Evolutionary conservation across 1,140 invertebrate species (phyloP).

Genomic region (Ptiloglossa arizonensis): DNA sequence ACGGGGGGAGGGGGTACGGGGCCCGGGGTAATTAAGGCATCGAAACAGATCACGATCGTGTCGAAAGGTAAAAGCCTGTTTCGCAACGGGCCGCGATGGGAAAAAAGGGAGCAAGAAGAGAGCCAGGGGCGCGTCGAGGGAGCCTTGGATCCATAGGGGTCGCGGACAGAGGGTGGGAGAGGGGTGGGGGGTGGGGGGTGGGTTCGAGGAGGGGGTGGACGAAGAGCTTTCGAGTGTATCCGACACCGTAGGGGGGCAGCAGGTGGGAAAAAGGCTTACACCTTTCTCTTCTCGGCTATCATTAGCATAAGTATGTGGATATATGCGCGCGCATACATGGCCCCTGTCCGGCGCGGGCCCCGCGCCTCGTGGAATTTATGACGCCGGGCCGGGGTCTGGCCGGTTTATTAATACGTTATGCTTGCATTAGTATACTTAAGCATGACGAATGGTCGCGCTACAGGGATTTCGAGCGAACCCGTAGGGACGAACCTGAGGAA

Average conservation of each 20-base stretch:
- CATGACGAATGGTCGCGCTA: conserved; percentile 78
- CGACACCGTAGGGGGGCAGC: conserved; percentile 62
- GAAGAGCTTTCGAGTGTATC: conserved; percentile 23
- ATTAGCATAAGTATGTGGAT: conserved; percentile 80
- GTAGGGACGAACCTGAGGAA: conserved; percentile 30
- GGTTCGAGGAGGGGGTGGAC: background rate
- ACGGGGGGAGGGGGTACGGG: background rate
- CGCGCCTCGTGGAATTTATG: conserved; percentile 73
- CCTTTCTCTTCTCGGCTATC: conserved; percentile 73
- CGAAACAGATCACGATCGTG: conserved; percentile 34
- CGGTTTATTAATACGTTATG: conserved; percentile 80
- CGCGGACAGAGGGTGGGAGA: no score
- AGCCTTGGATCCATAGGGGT: background rate
- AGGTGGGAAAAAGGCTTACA: conserved; percentile 78
- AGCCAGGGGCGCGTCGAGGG: background rate
- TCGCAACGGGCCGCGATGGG: background rate
- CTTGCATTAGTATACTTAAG: conserved; percentile 81
- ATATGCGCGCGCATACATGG: conserved; percentile 59
- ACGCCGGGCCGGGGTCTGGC: conserved; percentile 56
- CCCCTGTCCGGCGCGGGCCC: conserved; percentile 48
- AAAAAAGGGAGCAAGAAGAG: conserved; percentile 22
- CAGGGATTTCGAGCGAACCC: conserved; percentile 59
- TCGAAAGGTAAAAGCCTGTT: conserved; percentile 53
- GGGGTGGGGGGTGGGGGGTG: background rate
- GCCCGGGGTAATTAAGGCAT: conserved; percentile 51